Percentiles rank a stretch among this genome's conserved stretches.
These are phyloP conservation scores for Achatina immaculata DNA, from an alignment of 1,140 invertebrate species.

Conservation along the genomic window DNA sequence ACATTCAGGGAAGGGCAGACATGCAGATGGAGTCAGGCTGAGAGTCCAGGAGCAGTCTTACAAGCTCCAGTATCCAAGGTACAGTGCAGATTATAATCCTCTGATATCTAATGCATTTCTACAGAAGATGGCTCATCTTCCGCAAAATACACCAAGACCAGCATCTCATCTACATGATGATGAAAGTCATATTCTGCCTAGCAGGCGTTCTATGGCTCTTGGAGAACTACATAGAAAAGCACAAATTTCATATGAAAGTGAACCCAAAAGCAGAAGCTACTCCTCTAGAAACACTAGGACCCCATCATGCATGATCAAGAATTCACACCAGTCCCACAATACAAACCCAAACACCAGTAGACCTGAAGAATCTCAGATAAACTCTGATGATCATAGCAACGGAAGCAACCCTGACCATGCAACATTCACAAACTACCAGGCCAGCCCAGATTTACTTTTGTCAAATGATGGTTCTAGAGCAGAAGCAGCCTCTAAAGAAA, in stretches of 20 bases:
- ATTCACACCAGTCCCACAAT: too few relatives aligned
- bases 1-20: not conserved
- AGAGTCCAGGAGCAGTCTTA: not conserved
- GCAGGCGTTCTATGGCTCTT: too few relatives aligned
- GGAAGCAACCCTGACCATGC: not conserved
- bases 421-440: not conserved
- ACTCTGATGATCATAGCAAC: not conserved
- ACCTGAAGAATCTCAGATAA: not conserved
- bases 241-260: too few relatives aligned
- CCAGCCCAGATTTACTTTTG: slow-evolving; percentile 5
- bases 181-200: too few relatives aligned
- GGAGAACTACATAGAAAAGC: too few relatives aligned
- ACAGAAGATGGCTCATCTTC: slow-evolving; percentile 1
- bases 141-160: too few relatives aligned
- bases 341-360: not conserved
- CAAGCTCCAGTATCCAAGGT: not conserved
- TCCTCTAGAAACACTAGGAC: too few relatives aligned
- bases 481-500: not conserved
- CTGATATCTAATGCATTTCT: slow-evolving; percentile 1
- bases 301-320: too few relatives aligned
- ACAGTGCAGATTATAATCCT: not conserved
- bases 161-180: too few relatives aligned
- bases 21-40: not conserved
- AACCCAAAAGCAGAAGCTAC: too few relatives aligned
- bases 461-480: not conserved